Evolutionary conservation across 2,888 invertebrate genomes (phyloP), one percentile per base, ranked within the genome.

Genomic region (Cerastis rubricosa): DNA sequence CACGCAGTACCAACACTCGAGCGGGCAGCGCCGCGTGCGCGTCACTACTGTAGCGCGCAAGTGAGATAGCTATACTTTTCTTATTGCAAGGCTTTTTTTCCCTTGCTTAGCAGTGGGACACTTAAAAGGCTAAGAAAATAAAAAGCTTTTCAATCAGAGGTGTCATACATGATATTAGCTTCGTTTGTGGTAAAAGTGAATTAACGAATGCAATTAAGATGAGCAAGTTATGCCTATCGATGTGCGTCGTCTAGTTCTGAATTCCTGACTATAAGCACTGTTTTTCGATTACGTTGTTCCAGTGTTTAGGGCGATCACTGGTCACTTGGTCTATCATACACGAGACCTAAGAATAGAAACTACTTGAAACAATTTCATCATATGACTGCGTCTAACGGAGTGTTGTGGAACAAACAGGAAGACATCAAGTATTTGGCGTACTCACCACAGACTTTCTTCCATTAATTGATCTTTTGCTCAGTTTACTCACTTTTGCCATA

Each of bases 31-130:
- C 79, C 98, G 99, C 86, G 99, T 99, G 84, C 97, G 99, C 63
- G 99, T 99, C 70, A 99, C 99, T 35, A 99, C 99, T 0, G 97
- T 99, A 35, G 99, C 99, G n/a, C 97, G 99, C 95, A 99, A 99
- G 98, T 99, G 93, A 95, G 87, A 78, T 12, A 54, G 6, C 49
- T 5, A 25, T 12, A 8, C 35, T 61, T 63, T 61, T 22, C 22
- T 61, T 35, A 61, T 61, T 61, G 9, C 29, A 19, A 2, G 29
- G 17, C 29, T 8, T 57, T 14, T 14, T 17, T 54, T n/a, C 5
- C n/a, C 1, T n/a, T 54, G 0, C 51, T 9, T n/a, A n/a, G n/a
- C n/a, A n/a, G n/a, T n/a, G n/a, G n/a, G n/a, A n/a, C n/a, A n/a
- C n/a, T n/a, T n/a, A n/a, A n/a, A n/a, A n/a, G n/a, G n/a, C n/a